Evolutionary conservation across 2,888 invertebrate genomes (phyloP), one percentile per base, ranked within the genome.

Genomic region (Lasioglossum marginatum): DNA sequence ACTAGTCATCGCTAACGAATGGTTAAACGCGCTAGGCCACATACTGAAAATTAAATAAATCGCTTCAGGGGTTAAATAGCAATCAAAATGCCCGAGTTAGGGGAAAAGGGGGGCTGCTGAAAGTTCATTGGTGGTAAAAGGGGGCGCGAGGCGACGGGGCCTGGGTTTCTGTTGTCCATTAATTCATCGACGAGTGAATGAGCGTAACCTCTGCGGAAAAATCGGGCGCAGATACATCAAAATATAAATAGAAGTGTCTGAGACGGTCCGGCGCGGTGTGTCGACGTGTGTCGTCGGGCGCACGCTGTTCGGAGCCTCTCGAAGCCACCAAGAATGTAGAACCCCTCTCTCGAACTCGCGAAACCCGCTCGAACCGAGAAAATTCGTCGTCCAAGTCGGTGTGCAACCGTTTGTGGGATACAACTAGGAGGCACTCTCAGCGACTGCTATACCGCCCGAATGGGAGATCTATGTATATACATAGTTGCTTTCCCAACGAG

Each of bases 161-260:
- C 23, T 27, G 27, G 27, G 27, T 23, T 4, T 52, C 71, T 40
- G 48, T 82, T n/a, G 31, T 74, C 66, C 52, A 75, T 85, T 79
- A 75, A 87, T 86, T 87, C 77, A 82, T 70, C 74, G 82, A 52
- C 75, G 57, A 70, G 57, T 85, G 86, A 86, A 87, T 86, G 87
- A 77, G 71, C 68, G 40, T 79, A 85, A 82, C 81, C 79, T 87
- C 40, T 73, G 72, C 45, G 79, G 70, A 86, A 86, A 86, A 86
- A 85, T 86, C 86, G 70, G 66, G 16, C 85, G 77, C 77, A 66
- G 68, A 76, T 73, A 82, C 60, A 77, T 60, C 73, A 77, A 86
- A 86, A 82, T 87, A 86, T 87, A 87, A 87, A 87, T 87, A 87
- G 87, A 77, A 83, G 52, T 72, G 85, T 85, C 76, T 79, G 63